phyloP scores from a whole-genome alignment of 1,140 invertebrate genomes.

The Platorchestia sp. region DNA sequence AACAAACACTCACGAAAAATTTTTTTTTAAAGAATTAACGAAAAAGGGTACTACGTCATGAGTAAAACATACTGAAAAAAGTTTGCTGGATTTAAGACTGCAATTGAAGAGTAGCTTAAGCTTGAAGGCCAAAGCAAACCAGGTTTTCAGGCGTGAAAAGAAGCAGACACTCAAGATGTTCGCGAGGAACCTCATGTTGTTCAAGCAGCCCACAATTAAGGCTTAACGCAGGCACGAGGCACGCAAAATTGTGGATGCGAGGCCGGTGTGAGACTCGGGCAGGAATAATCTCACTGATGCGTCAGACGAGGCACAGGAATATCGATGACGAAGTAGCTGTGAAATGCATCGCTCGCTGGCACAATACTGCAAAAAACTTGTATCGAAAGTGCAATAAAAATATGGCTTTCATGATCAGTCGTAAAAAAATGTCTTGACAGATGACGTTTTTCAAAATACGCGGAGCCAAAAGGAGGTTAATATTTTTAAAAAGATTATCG shows the following conservation, averaged over 20 bases:
- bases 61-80: too few species aligned
- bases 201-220: neutral
- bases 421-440: neutral
- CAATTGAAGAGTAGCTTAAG: neutral
- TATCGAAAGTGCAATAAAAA: neutral
- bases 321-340: neutral
- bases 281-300: neutral
- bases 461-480: neutral
- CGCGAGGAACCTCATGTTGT: neutral
- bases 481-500: neutral
- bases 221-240: neutral
- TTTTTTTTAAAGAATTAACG: neutral
- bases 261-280: neutral
- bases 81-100: too few species aligned
- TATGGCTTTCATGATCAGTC: too few species aligned
- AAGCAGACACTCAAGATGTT: neutral
- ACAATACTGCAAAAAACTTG: neutral
- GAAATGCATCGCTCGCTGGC: neutral
- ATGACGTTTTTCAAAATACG: neutral
- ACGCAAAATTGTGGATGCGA: neutral
- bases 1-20: neutral
- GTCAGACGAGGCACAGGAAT: neutral
- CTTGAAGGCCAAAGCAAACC: neutral
- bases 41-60: too few species aligned
- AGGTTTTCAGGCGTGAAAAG: neutral